These are phyloP conservation scores for Porites evermanni DNA, from an alignment of 92 coral and sea anemone species.

Conservation along the genomic window DNA sequence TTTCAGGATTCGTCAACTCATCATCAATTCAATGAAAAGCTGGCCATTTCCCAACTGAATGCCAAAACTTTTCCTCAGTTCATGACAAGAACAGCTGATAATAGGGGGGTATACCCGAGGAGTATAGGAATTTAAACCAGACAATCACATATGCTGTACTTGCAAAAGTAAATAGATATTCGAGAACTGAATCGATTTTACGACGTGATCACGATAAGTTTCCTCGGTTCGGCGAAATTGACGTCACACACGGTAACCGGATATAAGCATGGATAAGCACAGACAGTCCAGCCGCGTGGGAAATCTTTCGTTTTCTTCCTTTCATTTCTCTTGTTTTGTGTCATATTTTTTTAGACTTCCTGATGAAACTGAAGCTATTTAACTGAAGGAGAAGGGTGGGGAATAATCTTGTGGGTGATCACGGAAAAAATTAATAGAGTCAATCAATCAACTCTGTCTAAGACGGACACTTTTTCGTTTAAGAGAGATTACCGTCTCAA, in stretches of 20 bases:
- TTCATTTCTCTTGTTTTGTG: not conserved
- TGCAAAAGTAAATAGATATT: slow-evolving; percentile 37
- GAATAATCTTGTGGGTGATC: no score
- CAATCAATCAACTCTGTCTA: no score
- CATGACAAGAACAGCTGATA: not conserved
- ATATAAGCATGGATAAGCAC: not conserved
- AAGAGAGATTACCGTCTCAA: no score
- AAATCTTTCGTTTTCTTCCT: not conserved
- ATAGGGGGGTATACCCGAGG: not conserved
- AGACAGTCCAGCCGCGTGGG: not conserved
- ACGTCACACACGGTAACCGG: slow-evolving; percentile 15
- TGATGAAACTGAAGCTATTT: no score
- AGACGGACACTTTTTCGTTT: no score
- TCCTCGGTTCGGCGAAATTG: slow-evolving; percentile 44
- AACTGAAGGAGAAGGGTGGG: no score
- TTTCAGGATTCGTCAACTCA: not conserved
- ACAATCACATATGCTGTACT: not conserved
- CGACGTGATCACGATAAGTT: slow-evolving; percentile 38
- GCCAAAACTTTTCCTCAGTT: not conserved
- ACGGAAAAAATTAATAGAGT: no score
- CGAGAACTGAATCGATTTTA: slow-evolving; percentile 42
- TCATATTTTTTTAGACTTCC: no score
- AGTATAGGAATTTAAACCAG: slow-evolving; percentile 7
- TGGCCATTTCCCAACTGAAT: slow-evolving; percentile 18
- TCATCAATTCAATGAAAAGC: slow-evolving; percentile 9